phyloP scores from a whole-genome alignment of 2,113 vertebrate species.

The Syngnathus scovelli region DNA sequence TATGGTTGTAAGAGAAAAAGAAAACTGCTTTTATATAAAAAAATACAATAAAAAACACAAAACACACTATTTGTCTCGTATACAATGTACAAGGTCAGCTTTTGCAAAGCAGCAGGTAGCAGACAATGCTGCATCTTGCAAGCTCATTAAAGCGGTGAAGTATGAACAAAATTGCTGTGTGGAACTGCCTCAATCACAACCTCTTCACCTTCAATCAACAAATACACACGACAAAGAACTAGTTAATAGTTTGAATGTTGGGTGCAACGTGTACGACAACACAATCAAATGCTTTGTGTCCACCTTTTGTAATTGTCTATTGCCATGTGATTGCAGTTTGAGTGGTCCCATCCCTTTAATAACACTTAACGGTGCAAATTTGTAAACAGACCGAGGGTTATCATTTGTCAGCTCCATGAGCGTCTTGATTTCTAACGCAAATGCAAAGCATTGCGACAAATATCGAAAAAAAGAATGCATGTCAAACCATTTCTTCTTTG shows the following conservation, averaged over 20 bases:
- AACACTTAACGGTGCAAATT: background rate
- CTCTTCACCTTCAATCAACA: constrained; percentile 31
- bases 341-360: background rate
- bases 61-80: no score
- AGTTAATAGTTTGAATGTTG: background rate
- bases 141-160: background rate
- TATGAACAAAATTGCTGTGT: background rate
- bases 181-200: background rate
- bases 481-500: no score
- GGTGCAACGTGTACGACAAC: background rate
- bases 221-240: constrained; percentile 34
- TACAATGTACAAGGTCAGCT: background rate
- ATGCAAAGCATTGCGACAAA: no score
- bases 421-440: no score
- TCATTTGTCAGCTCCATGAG: background rate
- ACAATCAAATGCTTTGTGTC: constrained; percentile 29
- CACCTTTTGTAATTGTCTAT: constrained; percentile 6
- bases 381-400: constrained; percentile 5
- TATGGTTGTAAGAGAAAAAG: no score
- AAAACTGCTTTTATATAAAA: no score
- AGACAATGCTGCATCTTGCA: background rate
- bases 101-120: background rate
- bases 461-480: no score
- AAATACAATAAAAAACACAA: no score
- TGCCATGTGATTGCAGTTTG: constrained; percentile 37